phyloP scores from a whole-genome alignment of 1,140 invertebrate species.

The Cyclina sinensis region DNA sequence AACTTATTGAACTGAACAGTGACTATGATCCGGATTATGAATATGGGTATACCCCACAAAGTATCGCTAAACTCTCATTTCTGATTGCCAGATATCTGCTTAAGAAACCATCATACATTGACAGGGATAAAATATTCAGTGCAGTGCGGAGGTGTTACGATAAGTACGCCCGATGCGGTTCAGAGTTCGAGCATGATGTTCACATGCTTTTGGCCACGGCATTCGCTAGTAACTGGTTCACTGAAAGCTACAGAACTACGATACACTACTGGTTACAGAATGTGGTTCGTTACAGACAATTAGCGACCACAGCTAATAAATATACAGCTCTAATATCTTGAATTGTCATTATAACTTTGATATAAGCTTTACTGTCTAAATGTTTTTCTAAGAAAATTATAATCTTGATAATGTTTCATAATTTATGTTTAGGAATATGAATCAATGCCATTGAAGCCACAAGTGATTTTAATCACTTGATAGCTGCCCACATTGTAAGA shows the following conservation, averaged over 20 bases:
- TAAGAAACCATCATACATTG: conserved; percentile 79
- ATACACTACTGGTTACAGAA: conserved; percentile 81
- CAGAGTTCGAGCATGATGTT: conserved; percentile 79
- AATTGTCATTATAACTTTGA: no score
- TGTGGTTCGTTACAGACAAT: conserved; percentile 74
- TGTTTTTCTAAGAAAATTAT: no score
- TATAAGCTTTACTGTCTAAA: no score
- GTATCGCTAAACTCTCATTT: conserved; percentile 79
- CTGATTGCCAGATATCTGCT: conserved; percentile 80
- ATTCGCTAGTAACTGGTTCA: conserved; percentile 84
- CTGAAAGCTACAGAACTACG: conserved; percentile 73
- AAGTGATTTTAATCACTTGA: no score
- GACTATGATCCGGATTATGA: conserved; percentile 81
- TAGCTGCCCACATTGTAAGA: no score
- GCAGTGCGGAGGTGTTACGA: conserved; percentile 80
- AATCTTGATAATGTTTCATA: no score
- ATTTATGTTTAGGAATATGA: no score
- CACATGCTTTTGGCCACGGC: conserved; percentile 85
- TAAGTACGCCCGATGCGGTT: conserved; percentile 73
- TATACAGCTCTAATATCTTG: conserved; percentile 3
- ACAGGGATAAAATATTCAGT: conserved; percentile 78
- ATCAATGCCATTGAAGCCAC: no score
- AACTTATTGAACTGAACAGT: conserved; percentile 74
- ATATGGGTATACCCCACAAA: conserved; percentile 79
- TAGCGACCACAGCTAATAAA: conserved; percentile 33